phyloP scores from a whole-genome alignment of 2,888 invertebrate genomes.

The Drosophila birchii region DNA sequence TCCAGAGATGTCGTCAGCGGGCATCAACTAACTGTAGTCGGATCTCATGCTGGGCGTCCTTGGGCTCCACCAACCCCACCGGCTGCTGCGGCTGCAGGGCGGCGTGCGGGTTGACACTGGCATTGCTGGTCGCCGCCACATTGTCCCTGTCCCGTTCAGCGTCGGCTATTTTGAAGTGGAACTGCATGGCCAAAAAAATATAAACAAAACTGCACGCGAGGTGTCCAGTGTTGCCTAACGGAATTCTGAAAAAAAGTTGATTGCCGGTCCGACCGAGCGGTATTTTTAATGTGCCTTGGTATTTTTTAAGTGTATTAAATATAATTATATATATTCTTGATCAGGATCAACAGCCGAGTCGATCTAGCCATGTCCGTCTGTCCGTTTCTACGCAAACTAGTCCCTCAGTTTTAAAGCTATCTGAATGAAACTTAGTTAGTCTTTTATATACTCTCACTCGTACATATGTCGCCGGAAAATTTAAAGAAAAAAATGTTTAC shows the following conservation, averaged over 20 bases:
- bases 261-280: background rate
- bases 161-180: constrained; percentile 66
- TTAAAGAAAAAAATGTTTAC: too few species aligned
- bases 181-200: constrained; percentile 59
- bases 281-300: constrained; percentile 7
- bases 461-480: too few species aligned
- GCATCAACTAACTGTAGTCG: constrained; percentile 86
- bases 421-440: too few species aligned
- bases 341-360: too few species aligned
- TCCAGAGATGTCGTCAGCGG: background rate
- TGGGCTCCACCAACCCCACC: constrained; percentile 86
- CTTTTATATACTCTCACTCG: too few species aligned
- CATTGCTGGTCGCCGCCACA: constrained; percentile 21
- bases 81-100: constrained; percentile 84
- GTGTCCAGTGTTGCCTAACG: constrained; percentile 17
- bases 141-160: constrained; percentile 50
- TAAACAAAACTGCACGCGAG: constrained; percentile 35
- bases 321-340: too few species aligned
- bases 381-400: too few species aligned
- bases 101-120: constrained; percentile 73
- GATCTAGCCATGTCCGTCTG: too few species aligned
- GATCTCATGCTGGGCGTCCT: constrained; percentile 87
- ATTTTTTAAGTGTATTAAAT: too few species aligned
- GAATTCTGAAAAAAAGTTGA: background rate
- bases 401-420: too few species aligned